Base-by-base conservation (phyloP, 2,797 vertebrate species). In the Megaceryle alcyon region DNA sequence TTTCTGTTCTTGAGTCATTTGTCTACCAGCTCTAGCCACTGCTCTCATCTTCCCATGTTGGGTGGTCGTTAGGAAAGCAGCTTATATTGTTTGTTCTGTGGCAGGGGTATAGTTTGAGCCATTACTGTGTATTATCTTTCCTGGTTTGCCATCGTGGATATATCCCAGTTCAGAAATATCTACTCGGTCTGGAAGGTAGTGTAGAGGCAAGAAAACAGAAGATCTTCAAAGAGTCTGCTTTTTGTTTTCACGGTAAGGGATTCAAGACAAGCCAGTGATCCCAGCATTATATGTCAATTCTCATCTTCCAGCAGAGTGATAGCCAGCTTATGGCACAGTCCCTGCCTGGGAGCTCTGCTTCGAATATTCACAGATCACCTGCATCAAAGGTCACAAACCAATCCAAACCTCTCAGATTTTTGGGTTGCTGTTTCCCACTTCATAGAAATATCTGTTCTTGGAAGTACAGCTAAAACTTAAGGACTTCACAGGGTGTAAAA, bases 321-420 rank as follows among this genome's bases (percentile, higher is more conserved):
- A 31, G 26, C 35, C 31, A 39, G 7, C 5, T 71, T 25, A 14
- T 51, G 15, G 33, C 31, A 56, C 12, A 48, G 28, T 72, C 19
- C 25, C 22, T 66, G 57, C 70, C 59, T 61, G 72, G 14, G 19
- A 80, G 13, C 37, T 77, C 29, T n/a, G 23, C 6, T 79, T 82
- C 49, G 64, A 6, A 54, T 70, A 44, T 18, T 25, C 68, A 41
- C 4, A 41, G 48, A 28, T 57, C 14, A 39, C 7, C n/a, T 8
- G 16, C 39, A 35, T 56, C 63, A 64, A 46, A 79, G 63, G 48
- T 82, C 35, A 31, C 25, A 56, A 21, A 35, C 79, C 33, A 44
- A 0, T 77, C 29, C 10, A 23, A 0, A 2, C 15, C 29, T 73
- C 81, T 69, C 15, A 43, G 25, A 49, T 88, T 10, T 5, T 54